Conservation (phyloP, 1,140 invertebrate species). For the Battus philenor region DNA sequence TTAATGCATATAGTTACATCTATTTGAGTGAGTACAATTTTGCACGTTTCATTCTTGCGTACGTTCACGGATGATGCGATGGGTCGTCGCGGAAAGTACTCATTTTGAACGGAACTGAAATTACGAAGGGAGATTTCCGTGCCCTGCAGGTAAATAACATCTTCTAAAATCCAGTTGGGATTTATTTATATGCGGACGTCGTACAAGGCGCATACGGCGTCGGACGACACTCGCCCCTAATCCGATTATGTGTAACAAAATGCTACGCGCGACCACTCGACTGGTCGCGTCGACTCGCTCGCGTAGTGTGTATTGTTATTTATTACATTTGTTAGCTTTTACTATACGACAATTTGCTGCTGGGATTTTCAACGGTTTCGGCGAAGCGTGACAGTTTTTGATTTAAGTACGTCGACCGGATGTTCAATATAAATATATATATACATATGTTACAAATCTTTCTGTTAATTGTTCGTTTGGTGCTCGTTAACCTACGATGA, state of each 20-base stretch:
- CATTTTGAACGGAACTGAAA: background rate
- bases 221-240: conserved; percentile 54
- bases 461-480: too few species aligned
- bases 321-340: conserved; percentile 18
- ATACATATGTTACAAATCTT: too few species aligned
- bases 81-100: background rate
- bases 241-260: conserved; percentile 70
- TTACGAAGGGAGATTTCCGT: conserved; percentile 5
- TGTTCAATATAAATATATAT: too few species aligned
- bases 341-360: conserved; percentile 10
- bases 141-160: conserved; percentile 20
- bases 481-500: too few species aligned
- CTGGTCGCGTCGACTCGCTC: conserved; percentile 30
- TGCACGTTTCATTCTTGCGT: conserved; percentile 13
- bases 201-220: conserved; percentile 47
- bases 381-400: conserved; percentile 1
- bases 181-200: conserved; percentile 53
- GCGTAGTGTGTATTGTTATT: conserved; percentile 23
- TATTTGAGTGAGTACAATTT: conserved; percentile 32
- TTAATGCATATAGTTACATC: conserved; percentile 39
- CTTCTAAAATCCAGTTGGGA: conserved; percentile 39
- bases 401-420: too few species aligned
- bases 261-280: conserved; percentile 46
- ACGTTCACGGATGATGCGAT: background rate
- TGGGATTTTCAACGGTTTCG: conserved; percentile 9